Conservation (phyloP, 2,888 invertebrate species). For the Pachycephus smyrnensis region DNA sequence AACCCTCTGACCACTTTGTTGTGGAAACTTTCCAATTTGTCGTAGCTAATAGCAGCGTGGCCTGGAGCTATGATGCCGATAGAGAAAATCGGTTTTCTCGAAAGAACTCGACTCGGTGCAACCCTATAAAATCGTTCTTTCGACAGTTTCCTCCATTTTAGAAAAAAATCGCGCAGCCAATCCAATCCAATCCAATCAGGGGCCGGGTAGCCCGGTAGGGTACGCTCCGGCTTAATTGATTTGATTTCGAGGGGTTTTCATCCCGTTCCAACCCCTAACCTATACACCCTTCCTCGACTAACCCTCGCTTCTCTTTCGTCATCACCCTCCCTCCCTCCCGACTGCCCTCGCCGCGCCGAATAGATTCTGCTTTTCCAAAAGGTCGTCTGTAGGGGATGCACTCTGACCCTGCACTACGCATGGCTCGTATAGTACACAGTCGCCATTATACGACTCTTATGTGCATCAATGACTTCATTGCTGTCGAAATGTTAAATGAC, state of each 20-base stretch:
- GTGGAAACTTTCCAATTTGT: neutral
- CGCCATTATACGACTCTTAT: conserved; percentile 14
- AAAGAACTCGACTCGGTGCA: neutral
- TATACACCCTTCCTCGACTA: neutral
- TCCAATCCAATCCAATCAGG: conserved; percentile 53
- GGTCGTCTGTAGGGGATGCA: conserved; percentile 32
- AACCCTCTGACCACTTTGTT: neutral
- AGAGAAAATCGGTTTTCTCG: neutral
- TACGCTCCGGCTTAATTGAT: conserved; percentile 61
- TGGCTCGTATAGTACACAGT: neutral
- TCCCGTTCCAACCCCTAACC: conserved; percentile 30
- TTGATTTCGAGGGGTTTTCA: conserved; percentile 62
- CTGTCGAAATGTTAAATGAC: neutral
- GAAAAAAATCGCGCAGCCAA: conserved; percentile 40
- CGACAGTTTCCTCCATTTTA: conserved; percentile 53
- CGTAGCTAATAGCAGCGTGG: neutral
- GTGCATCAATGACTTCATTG: conserved; percentile 17
- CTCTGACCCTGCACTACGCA: conserved; percentile 9
- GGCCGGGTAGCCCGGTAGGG: conserved; percentile 26
- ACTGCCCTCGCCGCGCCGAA: conserved; percentile 4
- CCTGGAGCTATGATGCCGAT: neutral
- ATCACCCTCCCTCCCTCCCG: conserved; percentile 17
- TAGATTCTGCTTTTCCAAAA: conserved; percentile 33
- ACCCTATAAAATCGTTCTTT: neutral
- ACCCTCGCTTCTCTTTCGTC: conserved; percentile 10